These are phyloP conservation scores for Pycnomerus fuliginosus DNA, from an alignment of 2,888 invertebrate species.

Conservation along the genomic window DNA sequence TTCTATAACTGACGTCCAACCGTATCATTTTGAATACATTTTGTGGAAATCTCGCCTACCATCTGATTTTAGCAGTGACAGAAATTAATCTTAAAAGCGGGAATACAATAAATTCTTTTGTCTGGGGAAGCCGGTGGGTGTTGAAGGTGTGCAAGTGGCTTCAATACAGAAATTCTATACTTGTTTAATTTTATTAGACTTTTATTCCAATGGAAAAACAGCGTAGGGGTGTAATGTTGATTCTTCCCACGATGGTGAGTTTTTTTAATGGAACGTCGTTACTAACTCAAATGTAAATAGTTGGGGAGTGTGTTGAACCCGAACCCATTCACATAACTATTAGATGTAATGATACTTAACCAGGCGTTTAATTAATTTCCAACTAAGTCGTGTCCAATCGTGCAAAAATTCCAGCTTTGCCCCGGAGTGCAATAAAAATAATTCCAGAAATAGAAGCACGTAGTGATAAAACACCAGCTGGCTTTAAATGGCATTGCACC, in stretches of 20 bases:
- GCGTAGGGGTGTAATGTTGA: slow-evolving; percentile 35
- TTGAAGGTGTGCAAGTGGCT: slow-evolving; percentile 17
- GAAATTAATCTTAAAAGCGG: slow-evolving; percentile 14
- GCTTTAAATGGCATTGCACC: no score
- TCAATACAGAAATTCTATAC: slow-evolving; percentile 20
- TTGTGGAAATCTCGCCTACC: no score
- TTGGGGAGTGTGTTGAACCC: slow-evolving; percentile 5
- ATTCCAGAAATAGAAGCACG: no score
- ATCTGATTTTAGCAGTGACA: no score
- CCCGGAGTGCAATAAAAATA: no score
- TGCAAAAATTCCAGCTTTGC: no score
- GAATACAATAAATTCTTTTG: slow-evolving; percentile 12
- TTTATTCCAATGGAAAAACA: slow-evolving; percentile 25
- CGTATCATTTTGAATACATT: no score
- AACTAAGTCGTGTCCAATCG: no score
- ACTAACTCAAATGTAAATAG: slow-evolving; percentile 3
- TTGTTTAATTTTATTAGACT: slow-evolving; percentile 28
- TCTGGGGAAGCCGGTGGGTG: slow-evolving; percentile 11
- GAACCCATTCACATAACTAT: slow-evolving; percentile 4
- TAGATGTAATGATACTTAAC: background rate
- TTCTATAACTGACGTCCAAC: no score
- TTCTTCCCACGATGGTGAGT: slow-evolving; percentile 32
- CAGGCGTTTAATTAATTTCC: no score
- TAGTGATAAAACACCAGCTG: no score
- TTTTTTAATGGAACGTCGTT: slow-evolving; percentile 8